Percentiles rank a stretch among this genome's conserved stretches.
Evolutionary conservation across 23 tunicate genomes (phyloP).

Genomic region (Clavelina lepadiformis): DNA sequence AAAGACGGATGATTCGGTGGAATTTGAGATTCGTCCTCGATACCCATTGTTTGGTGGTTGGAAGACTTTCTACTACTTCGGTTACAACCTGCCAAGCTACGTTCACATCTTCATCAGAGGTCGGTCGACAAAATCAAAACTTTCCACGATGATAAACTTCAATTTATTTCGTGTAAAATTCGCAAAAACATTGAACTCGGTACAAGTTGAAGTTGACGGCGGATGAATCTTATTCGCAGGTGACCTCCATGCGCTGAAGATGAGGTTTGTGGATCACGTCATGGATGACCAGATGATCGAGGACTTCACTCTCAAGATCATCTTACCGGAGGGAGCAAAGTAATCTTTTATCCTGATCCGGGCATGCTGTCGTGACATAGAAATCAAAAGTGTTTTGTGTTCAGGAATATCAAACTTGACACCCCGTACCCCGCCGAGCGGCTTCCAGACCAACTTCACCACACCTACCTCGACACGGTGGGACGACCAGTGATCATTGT

Average conservation of each 20-base stretch:
- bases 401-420: conserved; percentile 59
- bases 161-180: background rate
- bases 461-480: conserved; percentile 90
- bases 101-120: conserved; percentile 80
- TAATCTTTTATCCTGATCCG: no score
- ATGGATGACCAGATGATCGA: conserved; percentile 87
- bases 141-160: background rate
- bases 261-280: conserved; percentile 87
- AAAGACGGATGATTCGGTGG: conserved; percentile 69
- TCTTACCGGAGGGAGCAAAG: conserved; percentile 92
- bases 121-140: background rate
- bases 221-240: conserved; percentile 19
- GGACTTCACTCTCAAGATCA: conserved; percentile 72
- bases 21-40: conserved; percentile 92
- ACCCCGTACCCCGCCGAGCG: conserved; percentile 70
- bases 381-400: background rate
- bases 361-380: background rate
- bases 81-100: conserved; percentile 92
- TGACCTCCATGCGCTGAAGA: conserved; percentile 75
- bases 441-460: conserved; percentile 61
- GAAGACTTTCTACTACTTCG: conserved; percentile 94
- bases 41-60: conserved; percentile 98
- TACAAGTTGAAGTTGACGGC: background rate
- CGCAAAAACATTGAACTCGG: background rate
- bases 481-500: conserved; percentile 85